Evolutionary conservation across 1,140 invertebrate genomes (phyloP).

Genomic region (Cheumatopsyche charites): DNA sequence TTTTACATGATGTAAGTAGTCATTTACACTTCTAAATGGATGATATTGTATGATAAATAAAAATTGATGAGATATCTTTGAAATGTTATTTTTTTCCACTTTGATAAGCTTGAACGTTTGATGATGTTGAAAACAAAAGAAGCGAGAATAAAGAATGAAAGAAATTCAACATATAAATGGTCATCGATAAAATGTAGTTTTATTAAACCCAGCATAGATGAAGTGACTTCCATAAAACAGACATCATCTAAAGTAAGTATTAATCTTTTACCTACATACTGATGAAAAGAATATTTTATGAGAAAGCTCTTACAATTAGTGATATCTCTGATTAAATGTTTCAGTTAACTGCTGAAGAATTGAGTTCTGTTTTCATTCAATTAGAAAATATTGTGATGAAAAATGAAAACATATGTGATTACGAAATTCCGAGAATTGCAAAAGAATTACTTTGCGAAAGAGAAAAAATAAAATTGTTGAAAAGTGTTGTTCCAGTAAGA

Average conservation of each 20-base stretch:
- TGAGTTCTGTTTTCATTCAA: neutral
- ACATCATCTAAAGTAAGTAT: conserved; percentile 5
- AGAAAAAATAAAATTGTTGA: neutral
- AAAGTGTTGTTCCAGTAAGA: neutral
- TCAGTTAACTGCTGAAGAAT: conserved; percentile 2
- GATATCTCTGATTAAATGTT: too few relatives aligned
- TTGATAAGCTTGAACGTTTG: conserved; percentile 26
- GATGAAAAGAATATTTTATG: neutral
- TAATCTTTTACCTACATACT: neutral
- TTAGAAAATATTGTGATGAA: neutral
- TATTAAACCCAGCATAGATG: neutral
- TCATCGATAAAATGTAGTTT: neutral
- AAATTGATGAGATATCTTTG: too few relatives aligned
- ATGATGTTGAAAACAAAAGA: neutral
- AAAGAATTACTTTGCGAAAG: conserved; percentile 1
- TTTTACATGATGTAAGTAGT: neutral
- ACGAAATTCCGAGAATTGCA: conserved; percentile 3
- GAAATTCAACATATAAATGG: conserved; percentile 18
- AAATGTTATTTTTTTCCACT: too few relatives aligned
- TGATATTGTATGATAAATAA: neutral
- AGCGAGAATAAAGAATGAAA: neutral
- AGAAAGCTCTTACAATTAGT: too few relatives aligned
- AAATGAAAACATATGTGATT: neutral
- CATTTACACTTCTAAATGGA: neutral
- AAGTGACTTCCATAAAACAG: neutral